Evolutionary conservation across 1,140 invertebrate genomes (phyloP).

Genomic region (Battus philenor): DNA sequence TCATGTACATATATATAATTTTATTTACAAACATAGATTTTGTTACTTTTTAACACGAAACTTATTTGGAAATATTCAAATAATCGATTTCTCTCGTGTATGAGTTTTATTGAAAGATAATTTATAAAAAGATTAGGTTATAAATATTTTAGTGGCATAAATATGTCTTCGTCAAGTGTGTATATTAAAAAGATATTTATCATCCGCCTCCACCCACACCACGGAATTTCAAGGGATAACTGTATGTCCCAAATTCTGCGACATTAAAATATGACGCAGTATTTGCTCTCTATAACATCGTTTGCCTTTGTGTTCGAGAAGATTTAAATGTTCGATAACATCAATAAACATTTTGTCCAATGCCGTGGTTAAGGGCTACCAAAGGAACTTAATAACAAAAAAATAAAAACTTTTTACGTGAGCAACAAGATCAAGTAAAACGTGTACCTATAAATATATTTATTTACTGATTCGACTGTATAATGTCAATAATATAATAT

Average conservation of each 20-base stretch:
- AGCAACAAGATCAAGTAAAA: no score
- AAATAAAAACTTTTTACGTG: no score
- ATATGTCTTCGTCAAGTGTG: background rate
- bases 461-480: no score
- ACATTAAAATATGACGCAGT: slow-evolving; percentile 13
- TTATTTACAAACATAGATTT: background rate
- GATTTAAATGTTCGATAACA: slow-evolving; percentile 15
- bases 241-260: slow-evolving; percentile 11
- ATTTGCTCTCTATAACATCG: slow-evolving; percentile 16
- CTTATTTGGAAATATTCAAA: background rate
- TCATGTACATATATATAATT: no score
- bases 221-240: slow-evolving; percentile 6
- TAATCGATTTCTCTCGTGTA: background rate
- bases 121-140: background rate
- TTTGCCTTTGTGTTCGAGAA: slow-evolving; percentile 9
- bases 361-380: slow-evolving; percentile 6
- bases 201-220: slow-evolving; percentile 4
- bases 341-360: background rate
- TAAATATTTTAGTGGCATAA: no score
- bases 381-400: background rate
- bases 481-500: no score
- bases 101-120: background rate
- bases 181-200: slow-evolving; percentile 8
- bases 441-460: no score
- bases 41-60: background rate